Percentiles rank a stretch among this genome's conserved stretches.
Conservation (phyloP, 2,888 invertebrate genomes). For the Nomada hirtipes region DNA sequence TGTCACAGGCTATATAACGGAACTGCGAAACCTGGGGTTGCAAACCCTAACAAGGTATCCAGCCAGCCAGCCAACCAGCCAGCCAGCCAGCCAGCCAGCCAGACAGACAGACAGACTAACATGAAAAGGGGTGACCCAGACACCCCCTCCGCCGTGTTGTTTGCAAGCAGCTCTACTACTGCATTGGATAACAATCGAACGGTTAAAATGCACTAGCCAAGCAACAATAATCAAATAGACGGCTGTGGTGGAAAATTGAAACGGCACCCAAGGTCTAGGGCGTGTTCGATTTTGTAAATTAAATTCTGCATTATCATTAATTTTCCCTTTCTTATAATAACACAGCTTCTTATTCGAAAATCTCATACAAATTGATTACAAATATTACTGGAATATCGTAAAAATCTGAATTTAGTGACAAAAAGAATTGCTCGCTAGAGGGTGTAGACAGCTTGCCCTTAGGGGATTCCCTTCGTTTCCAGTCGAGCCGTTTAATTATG, state of each 20-base stretch:
- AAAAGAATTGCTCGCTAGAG: no score
- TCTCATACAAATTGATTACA: no score
- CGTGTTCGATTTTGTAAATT: no score
- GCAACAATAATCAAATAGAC: slow-evolving; percentile 31
- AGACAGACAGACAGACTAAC: slow-evolving; percentile 75
- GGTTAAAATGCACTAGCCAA: slow-evolving; percentile 47
- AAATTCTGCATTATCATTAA: no score
- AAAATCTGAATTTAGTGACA: no score
- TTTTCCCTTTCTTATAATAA: no score
- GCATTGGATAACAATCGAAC: slow-evolving; percentile 73
- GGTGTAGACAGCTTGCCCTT: no score
- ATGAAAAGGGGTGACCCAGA: slow-evolving; percentile 83
- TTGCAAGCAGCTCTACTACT: slow-evolving; percentile 71
- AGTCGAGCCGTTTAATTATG: no score
- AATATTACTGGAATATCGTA: no score
- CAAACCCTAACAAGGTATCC: slow-evolving; percentile 75
- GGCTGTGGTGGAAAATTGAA: slow-evolving; percentile 32
- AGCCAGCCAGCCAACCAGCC: slow-evolving; percentile 69
- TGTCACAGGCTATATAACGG: slow-evolving; percentile 56
- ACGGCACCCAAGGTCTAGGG: slow-evolving; percentile 8
- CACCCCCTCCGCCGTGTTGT: slow-evolving; percentile 78
- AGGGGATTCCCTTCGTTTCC: no score
- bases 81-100: slow-evolving; percentile 66
- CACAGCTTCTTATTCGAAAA: no score
- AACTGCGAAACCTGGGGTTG: slow-evolving; percentile 73